Evolutionary conservation across 2,113 vertebrate species (phyloP), one percentile per base, ranked within the genome.

Genomic region (Leptobrachium leishanense): DNA sequence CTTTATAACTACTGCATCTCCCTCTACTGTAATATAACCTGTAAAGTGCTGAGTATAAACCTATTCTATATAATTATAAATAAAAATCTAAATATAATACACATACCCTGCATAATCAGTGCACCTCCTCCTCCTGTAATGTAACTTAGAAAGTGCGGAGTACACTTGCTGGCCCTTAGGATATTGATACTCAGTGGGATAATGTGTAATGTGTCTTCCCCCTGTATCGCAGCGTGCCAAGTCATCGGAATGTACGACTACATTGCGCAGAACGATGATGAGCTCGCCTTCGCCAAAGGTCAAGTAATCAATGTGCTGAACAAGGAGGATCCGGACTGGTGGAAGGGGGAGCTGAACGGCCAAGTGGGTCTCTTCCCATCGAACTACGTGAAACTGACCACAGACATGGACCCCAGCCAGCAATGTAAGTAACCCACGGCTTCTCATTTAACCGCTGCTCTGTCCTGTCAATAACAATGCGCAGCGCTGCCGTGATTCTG

Each of bases 201-300:
- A 31, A 31, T 31, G 20, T n/a, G 12, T 39, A 2, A 20, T 75
- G 7, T 50, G 0, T 76, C 31, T 81, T 53, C 15, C 20, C 2
- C 39, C 84, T 86, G 79, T 84, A 66, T 88, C 72, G 3, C 90
- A 95, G 95, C 98, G 89, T 99, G 97, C 92, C 98, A 99, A 92
- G 98, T 99, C 84, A 99, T 99, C 82, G 98, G 97, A 79, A 96
- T 99, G 96, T 99, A 99, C 78, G 98, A 99, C 89, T 99, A 99
- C 84, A 91, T 91, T 46, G 97, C 97, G 0, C 98, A 99, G 91
- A 99, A 98, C n/a, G 97, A 99, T 1, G 97, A 99, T 81, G 98
- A 99, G 87, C 91, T 99, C 89, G 95, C 97, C 2, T 99, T 99
- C 88, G 92, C n/a, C 89, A 99, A 99, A 87, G 97, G 98, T 83